Conservation (phyloP, 2,888 invertebrate genomes). For the Sarcophaga carnaria region DNA sequence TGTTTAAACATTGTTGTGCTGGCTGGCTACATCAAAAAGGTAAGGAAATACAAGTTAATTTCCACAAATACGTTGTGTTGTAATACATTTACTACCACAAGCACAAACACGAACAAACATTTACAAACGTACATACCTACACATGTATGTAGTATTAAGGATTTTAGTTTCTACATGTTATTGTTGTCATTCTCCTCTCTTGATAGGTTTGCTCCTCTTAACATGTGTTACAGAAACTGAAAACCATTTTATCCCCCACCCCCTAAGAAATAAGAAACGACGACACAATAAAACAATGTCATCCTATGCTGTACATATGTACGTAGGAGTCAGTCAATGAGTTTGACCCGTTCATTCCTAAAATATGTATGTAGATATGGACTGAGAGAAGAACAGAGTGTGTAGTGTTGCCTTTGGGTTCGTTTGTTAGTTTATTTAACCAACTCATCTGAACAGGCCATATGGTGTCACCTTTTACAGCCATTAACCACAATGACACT, state of each 20-base stretch:
- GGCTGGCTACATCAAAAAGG: background rate
- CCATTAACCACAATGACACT: slow-evolving; percentile 68
- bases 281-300: slow-evolving; percentile 36
- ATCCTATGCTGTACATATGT: background rate
- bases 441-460: slow-evolving; percentile 60
- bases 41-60: slow-evolving; percentile 22
- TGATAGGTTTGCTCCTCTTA: slow-evolving; percentile 13
- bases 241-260: background rate
- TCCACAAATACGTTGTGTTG: background rate
- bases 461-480: slow-evolving; percentile 67
- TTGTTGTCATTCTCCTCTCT: background rate
- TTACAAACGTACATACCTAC: background rate
- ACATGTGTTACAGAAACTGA: slow-evolving; percentile 40
- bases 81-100: background rate
- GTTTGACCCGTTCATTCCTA: slow-evolving; percentile 60
- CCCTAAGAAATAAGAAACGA: background rate
- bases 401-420: background rate
- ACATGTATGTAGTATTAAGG: background rate
- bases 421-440: slow-evolving; percentile 17
- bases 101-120: background rate
- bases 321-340: slow-evolving; percentile 44
- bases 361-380: background rate
- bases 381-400: background rate
- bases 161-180: background rate
- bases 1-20: background rate